Evolutionary conservation across 2,888 invertebrate genomes (phyloP), one percentile per base, ranked within the genome.

Genomic region (Drosophila prostipennis): DNA sequence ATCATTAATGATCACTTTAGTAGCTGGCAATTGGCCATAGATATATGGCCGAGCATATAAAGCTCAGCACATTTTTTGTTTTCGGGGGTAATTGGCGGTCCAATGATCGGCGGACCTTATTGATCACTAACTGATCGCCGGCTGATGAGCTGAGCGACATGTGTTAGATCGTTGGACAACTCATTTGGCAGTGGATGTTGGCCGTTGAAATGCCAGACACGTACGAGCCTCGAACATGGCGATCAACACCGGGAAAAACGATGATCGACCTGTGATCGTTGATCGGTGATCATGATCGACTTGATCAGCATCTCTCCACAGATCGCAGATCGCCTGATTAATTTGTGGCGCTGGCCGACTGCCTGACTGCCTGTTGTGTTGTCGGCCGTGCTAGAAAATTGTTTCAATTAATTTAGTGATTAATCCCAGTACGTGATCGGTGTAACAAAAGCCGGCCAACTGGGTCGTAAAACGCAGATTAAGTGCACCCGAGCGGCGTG

Each of bases 381-480:
- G 79, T 81, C 76, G 72, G 73, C 84, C 87, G 40, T 85, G 85
- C 82, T 81, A 57, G 82, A 64, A 84, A 85, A 84, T 89, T 77
- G 85, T 87, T 84, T 89, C 84, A 85, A 85, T 85, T 85, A 89
- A 85, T 85, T 85, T 85, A 79, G 87, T 74, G 89, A 85, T 85
- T 85, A 85, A 85, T 85, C 89, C 84, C 48, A 69, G 76, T 55
- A 85, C 89, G 84, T 85, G 84, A 69, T 54, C 76, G 54, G 76
- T 11, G 43, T 79, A 49, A 58, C 65, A 74, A 83, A 45, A 69
- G 49, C 16, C 11, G 36, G 4, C 13, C 67, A 88, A 88, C 81
- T 80, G 68, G 87, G 81, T 84, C 83, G 87, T 83, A 80, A 86
- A 80, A 19, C 55, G 67, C 69, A 72, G 84, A 76, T 80, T 72